These are phyloP conservation scores for Scomberomorus guttatus DNA, from an alignment of 2,797 vertebrate species.

Conservation along the genomic window DNA sequence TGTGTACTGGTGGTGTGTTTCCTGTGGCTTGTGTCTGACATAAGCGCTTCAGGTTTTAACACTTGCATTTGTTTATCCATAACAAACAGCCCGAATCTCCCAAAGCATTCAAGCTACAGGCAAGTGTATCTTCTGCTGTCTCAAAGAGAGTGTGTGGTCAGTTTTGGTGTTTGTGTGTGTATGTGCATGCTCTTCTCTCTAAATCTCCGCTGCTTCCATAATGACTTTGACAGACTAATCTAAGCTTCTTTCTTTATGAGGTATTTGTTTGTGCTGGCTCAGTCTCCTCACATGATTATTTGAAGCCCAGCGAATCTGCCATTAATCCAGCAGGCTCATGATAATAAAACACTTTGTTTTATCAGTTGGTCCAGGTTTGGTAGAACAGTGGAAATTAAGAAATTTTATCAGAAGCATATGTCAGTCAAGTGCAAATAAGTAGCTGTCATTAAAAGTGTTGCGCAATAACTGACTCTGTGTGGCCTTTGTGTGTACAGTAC, in stretches of 20 bases:
- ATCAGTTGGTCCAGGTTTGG: slow-evolving; percentile 55
- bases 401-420: slow-evolving; percentile 47
- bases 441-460: slow-evolving; percentile 30
- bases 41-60: slow-evolving; percentile 85
- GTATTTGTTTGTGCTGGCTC: slow-evolving; percentile 75
- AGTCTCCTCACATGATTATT: slow-evolving; percentile 48
- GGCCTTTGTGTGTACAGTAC: background rate
- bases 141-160: slow-evolving; percentile 52
- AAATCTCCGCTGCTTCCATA: slow-evolving; percentile 48
- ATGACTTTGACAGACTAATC: slow-evolving; percentile 57
- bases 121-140: slow-evolving; percentile 87
- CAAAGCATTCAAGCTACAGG: slow-evolving; percentile 95
- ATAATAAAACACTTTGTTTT: slow-evolving; percentile 51
- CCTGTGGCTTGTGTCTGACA: slow-evolving; percentile 73
- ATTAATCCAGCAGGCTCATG: slow-evolving; percentile 48
- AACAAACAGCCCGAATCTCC: slow-evolving; percentile 94
- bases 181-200: slow-evolving; percentile 64
- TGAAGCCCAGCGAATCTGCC: slow-evolving; percentile 54
- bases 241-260: slow-evolving; percentile 60
- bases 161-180: slow-evolving; percentile 45
- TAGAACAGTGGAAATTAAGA: slow-evolving; percentile 21
- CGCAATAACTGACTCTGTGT: slow-evolving; percentile 4
- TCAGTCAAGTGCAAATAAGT: slow-evolving; percentile 24
- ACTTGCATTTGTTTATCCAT: slow-evolving; percentile 92
- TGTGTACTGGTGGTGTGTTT: slow-evolving; percentile 36